Evolutionary conservation across 2,888 invertebrate genomes (phyloP).

Genomic region (Malacosoma neustria): DNA sequence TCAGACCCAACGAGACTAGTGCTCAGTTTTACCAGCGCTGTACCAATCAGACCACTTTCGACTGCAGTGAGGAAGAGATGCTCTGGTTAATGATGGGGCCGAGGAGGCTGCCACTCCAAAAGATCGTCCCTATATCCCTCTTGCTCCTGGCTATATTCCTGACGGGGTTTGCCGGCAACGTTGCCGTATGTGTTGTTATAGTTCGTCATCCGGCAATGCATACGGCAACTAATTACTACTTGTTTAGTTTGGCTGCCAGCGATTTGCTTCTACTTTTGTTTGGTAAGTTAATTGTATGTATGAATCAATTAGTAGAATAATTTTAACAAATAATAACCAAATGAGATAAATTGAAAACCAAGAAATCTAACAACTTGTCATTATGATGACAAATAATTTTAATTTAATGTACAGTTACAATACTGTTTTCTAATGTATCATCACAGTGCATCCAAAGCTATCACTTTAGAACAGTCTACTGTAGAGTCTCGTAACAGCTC

Average conservation of each 20-base stretch:
- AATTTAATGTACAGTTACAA: no score
- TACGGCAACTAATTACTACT: constrained; percentile 93
- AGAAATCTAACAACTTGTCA: no score
- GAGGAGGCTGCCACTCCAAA: constrained; percentile 71
- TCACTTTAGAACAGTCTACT: no score
- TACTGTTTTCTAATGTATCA: no score
- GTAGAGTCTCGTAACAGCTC: no score
- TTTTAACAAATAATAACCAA: no score
- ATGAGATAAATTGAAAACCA: no score
- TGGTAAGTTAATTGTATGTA: constrained; percentile 86
- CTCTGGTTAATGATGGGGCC: constrained; percentile 76
- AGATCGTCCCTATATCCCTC: constrained; percentile 77
- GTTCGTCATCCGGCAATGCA: constrained; percentile 87
- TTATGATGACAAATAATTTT: no score
- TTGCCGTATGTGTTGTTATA: constrained; percentile 90
- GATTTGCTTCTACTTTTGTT: constrained; percentile 87
- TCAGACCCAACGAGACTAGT: constrained; percentile 39
- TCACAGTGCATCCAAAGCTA: no score
- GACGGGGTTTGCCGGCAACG: constrained; percentile 88
- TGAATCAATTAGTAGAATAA: no score
- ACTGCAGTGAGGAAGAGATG: constrained; percentile 77
- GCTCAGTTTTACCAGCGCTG: constrained; percentile 46
- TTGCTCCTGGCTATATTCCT: constrained; percentile 86
- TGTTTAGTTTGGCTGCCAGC: constrained; percentile 91
- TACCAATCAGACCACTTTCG: constrained; percentile 58